These are phyloP conservation scores for Sphinx pinastri DNA, from an alignment of 2,888 invertebrate genomes.

Conservation along the genomic window DNA sequence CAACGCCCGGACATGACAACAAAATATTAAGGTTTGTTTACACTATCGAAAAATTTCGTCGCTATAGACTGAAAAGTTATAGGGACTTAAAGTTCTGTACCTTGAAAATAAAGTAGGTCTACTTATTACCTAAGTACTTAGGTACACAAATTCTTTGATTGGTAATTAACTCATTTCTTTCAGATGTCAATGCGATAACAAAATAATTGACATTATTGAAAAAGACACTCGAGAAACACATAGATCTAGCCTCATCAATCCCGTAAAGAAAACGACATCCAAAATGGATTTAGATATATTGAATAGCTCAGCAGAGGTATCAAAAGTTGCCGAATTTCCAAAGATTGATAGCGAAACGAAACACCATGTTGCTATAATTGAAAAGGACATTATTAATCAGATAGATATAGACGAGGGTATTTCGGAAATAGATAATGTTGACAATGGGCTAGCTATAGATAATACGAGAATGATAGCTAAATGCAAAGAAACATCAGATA, in stretches of 20 bases:
- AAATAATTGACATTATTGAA: neutral
- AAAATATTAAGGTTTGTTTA: conserved; percentile 12
- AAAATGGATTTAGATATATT: neutral
- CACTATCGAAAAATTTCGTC: neutral
- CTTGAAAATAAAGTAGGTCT: too few relatives aligned
- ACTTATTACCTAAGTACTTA: too few relatives aligned
- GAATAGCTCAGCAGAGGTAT: neutral
- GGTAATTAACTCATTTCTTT: neutral
- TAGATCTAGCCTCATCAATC: neutral
- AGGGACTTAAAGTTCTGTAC: neutral
- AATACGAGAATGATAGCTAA: neutral
- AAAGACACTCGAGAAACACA: neutral
- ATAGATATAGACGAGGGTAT: neutral
- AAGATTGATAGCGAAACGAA: neutral
- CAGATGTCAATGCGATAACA: neutral
- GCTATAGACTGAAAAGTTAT: neutral
- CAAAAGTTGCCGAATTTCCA: neutral
- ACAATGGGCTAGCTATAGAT: too few relatives aligned
- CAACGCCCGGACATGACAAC: conserved; percentile 33
- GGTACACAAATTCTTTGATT: too few relatives aligned
- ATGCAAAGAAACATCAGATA: conserved; percentile 31
- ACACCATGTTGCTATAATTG: neutral
- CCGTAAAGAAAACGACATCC: conserved; percentile 8
- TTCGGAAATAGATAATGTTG: neutral
- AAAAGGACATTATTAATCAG: neutral